phyloP scores from a whole-genome alignment of 1,140 invertebrate species.

The Drosophila orena region DNA sequence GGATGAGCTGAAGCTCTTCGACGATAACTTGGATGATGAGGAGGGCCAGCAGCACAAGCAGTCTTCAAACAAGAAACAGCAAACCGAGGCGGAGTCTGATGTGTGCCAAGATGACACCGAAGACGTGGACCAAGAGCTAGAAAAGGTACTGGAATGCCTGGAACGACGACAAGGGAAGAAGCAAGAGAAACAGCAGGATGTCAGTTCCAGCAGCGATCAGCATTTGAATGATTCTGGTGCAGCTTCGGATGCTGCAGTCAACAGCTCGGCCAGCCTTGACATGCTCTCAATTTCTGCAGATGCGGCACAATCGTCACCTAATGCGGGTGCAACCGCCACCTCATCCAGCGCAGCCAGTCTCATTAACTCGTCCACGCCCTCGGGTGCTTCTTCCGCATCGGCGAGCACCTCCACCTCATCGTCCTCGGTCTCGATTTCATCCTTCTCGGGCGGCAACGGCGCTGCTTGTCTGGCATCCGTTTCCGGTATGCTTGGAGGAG shows the following conservation, averaged over 20 bases:
- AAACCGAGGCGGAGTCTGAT: conserved; percentile 12
- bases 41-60: not conserved
- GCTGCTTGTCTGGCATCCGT: conserved; percentile 16
- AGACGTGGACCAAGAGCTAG: conserved; percentile 3
- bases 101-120: conserved; percentile 3
- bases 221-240: conserved; percentile 69
- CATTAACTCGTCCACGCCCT: conserved; percentile 39
- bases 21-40: conserved; percentile 55
- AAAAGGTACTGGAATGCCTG: not conserved
- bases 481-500: conserved; percentile 22
- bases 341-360: conserved; percentile 49
- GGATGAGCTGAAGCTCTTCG: conserved; percentile 78
- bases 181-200: conserved; percentile 3
- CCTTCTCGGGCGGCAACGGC: conserved; percentile 21
- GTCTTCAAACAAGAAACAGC: conserved; percentile 36
- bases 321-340: conserved; percentile 34
- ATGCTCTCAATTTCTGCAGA: conserved; percentile 70
- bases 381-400: conserved; percentile 41
- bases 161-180: not conserved
- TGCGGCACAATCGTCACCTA: conserved; percentile 69
- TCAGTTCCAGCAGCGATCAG: conserved; percentile 27
- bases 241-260: conserved; percentile 56
- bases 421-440: conserved; percentile 49
- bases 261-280: conserved; percentile 68
- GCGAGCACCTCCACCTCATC: conserved; percentile 44